Evolutionary conservation across 2,888 invertebrate species (phyloP).

Genomic region (Sycophila texana): DNA sequence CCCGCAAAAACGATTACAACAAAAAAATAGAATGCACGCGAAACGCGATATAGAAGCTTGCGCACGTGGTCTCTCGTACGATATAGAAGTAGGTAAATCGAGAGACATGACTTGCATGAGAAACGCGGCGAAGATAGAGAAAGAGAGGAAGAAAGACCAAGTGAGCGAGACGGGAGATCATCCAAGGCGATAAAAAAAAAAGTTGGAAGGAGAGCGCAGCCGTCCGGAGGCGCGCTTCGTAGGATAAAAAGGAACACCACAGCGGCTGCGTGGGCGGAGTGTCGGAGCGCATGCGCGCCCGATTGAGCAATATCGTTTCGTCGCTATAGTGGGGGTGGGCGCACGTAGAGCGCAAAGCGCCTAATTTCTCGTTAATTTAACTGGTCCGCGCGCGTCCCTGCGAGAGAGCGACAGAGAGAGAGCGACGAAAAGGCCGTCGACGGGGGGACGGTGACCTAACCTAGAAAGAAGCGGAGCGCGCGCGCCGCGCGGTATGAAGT

Average conservation of each 20-base stretch:
- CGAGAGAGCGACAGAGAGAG: not conserved
- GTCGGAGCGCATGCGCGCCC: too few species aligned
- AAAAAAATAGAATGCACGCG: too few species aligned
- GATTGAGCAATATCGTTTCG: too few species aligned
- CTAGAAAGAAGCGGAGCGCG: slow-evolving; percentile 21
- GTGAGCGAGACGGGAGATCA: not conserved
- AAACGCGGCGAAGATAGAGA: not conserved
- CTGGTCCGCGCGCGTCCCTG: not conserved
- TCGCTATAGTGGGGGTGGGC: too few species aligned
- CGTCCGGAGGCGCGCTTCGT: not conserved
- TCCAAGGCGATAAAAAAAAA: not conserved
- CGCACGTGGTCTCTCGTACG: too few species aligned
- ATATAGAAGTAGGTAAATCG: too few species aligned
- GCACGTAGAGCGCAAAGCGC: too few species aligned
- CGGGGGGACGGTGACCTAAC: slow-evolving; percentile 31
- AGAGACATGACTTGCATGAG: not conserved
- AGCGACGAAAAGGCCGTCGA: not conserved
- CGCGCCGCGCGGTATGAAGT: not conserved
- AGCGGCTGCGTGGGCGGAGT: slow-evolving; percentile 1
- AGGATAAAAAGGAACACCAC: too few species aligned
- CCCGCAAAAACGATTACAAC: too few species aligned
- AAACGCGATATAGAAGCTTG: too few species aligned
- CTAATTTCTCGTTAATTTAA: too few species aligned
- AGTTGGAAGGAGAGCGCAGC: not conserved
- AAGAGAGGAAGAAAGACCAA: not conserved